Evolutionary conservation across 64 coral and sea anemone species (phyloP).

Genomic region (Montipora capricornis): DNA sequence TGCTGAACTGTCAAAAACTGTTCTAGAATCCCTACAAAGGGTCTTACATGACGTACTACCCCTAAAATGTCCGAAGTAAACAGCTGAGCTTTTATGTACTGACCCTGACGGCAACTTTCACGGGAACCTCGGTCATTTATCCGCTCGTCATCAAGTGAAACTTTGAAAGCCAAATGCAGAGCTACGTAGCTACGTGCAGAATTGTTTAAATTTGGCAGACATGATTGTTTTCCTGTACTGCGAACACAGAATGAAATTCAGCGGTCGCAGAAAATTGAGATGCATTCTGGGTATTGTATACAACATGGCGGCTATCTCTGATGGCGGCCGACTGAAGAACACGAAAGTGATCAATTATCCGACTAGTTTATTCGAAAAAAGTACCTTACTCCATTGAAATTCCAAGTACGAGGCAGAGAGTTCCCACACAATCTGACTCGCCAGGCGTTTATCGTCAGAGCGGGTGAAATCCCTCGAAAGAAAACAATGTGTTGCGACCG

Average conservation of each 20-base stretch:
- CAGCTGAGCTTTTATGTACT: slow-evolving; percentile 1
- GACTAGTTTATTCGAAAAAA: too few species aligned
- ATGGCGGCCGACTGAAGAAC: not conserved
- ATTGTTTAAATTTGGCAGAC: not conserved
- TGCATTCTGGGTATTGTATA: slow-evolving; percentile 42
- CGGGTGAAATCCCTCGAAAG: slow-evolving; percentile 29
- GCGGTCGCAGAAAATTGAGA: not conserved
- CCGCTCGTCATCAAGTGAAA: not conserved
- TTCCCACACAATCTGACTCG: slow-evolving; percentile 28
- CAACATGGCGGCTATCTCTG: slow-evolving; percentile 41
- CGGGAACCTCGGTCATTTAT: slow-evolving; percentile 92
- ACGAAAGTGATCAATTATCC: not conserved
- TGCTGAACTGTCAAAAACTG: too few species aligned
- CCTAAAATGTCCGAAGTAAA: too few species aligned
- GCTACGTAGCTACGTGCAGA: too few species aligned
- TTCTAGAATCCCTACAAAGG: too few species aligned
- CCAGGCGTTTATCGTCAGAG: slow-evolving; percentile 4
- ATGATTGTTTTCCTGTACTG: slow-evolving; percentile 44
- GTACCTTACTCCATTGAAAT: not conserved
- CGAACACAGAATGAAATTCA: slow-evolving; percentile 4
- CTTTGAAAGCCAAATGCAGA: too few species aligned
- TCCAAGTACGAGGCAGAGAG: slow-evolving; percentile 33
- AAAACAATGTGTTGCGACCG: slow-evolving; percentile 35
- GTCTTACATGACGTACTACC: too few species aligned
- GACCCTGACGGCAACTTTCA: slow-evolving; percentile 94